These are phyloP conservation scores for Phragmatobia fuliginosa DNA, from an alignment of 2,888 invertebrate genomes.

Conservation along the genomic window DNA sequence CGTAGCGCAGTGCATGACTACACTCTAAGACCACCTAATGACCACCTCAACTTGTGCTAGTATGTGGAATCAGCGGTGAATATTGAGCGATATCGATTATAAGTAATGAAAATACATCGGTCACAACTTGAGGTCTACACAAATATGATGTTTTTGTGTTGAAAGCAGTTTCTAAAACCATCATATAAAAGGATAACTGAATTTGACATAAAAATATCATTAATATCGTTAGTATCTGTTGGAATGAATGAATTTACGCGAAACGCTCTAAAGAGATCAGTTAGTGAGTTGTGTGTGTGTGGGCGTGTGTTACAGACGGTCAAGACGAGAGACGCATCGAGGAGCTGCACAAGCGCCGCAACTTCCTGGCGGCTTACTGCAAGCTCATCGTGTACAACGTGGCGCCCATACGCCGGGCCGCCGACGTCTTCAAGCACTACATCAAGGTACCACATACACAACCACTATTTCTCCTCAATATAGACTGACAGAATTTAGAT, in stretches of 20 bases:
- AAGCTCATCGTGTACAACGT: slow-evolving; percentile 99
- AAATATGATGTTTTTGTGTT: slow-evolving; percentile 38
- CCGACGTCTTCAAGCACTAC: slow-evolving; percentile 98
- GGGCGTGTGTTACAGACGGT: slow-evolving; percentile 87
- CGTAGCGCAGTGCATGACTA: slow-evolving; percentile 50
- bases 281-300: not conserved
- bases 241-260: not conserved
- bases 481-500: too few relatives aligned
- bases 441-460: slow-evolving; percentile 89
- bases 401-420: slow-evolving; percentile 95
- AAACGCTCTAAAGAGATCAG: not conserved
- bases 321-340: slow-evolving; percentile 99
- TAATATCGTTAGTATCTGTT: not conserved
- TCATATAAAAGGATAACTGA: not conserved
- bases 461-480: too few relatives aligned
- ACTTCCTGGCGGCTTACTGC: slow-evolving; percentile 98
- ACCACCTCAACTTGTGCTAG: slow-evolving; percentile 40
- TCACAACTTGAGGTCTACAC: slow-evolving; percentile 35
- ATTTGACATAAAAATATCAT: slow-evolving; percentile 7
- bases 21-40: slow-evolving; percentile 11
- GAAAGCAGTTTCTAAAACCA: not conserved
- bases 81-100: not conserved
- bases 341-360: slow-evolving; percentile 97
- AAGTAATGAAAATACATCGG: slow-evolving; percentile 1
- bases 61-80: not conserved